Base-by-base conservation (phyloP, 1,140 invertebrate species). In the Cyphomyrmex costatus region DNA sequence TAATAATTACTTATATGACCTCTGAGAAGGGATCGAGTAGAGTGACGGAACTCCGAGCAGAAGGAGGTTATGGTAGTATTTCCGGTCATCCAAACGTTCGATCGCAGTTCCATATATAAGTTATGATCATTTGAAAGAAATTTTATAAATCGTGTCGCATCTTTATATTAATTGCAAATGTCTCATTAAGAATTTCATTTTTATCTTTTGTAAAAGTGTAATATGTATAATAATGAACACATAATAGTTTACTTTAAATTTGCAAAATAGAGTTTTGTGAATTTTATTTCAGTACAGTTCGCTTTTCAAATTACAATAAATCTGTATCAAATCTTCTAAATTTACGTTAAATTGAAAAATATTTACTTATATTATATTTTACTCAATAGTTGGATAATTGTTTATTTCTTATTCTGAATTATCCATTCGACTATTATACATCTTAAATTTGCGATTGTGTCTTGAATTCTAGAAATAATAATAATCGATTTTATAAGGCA, bases 61-160 rank as follows among this genome's bases (percentile, higher is more conserved):
- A 92, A 93, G 90, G 87, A 88, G 86, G 88, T 92, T 93, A 92
- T 92, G 88, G 87, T 86, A 85, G 86, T 90, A 90, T 88, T 93
- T 93, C 92, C 92, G 92, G 92, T 87, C 90, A 88, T 89, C 65
- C 87, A 79, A 76, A 89, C 90, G 89, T 46, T 89, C 85, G 86
- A 92, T 91, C 89, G 85, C 89, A 76, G 85, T 61, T 76, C 53
- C 27, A 86, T n/a, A n/a, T n/a, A n/a, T 24, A 80, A 89, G 85
- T 82, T 85, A 30, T 71, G 46, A 49, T 49, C 14, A 77, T 74
- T 89, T 86, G 66, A 65, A 91, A 90, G 86, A 78, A 88, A 76
- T 83, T 53, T 87, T 87, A 63, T 85, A 21, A 87, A 74, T 68
- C 24, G 27, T 58, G 16, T 49, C 21, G 46, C 27, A 49, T 85